phyloP scores from a whole-genome alignment of 1,140 invertebrate genomes.

The Zaprionus davidi region DNA sequence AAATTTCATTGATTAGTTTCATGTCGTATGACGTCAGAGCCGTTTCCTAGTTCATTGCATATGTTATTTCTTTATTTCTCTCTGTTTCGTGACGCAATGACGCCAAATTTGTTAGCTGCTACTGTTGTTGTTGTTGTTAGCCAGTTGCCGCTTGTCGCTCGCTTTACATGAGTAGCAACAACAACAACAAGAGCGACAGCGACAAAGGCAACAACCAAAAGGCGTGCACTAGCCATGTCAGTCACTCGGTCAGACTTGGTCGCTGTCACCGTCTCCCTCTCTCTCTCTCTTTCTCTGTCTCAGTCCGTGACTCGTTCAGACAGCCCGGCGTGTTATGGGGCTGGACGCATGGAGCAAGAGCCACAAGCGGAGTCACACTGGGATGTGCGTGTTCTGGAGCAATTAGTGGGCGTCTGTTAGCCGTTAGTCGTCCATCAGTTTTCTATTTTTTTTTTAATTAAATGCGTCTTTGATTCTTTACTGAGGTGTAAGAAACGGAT shows the following conservation, averaged over 20 bases:
- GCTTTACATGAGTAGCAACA: constrained; percentile 1
- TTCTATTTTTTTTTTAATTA: constrained; percentile 2
- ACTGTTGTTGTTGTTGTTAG: constrained; percentile 9
- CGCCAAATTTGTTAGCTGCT: constrained; percentile 1
- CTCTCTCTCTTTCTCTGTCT: not conserved
- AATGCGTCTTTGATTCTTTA: not conserved
- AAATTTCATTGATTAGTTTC: constrained; percentile 6
- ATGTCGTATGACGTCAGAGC: constrained; percentile 10
- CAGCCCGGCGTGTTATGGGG: constrained; percentile 41
- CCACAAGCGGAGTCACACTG: constrained; percentile 5
- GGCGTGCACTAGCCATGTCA: constrained; percentile 36
- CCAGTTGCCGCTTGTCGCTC: constrained; percentile 1
- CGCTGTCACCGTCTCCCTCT: not conserved
- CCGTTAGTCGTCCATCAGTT: not conserved
- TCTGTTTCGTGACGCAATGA: constrained; percentile 4
- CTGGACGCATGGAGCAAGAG: not conserved
- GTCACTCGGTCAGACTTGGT: constrained; percentile 19
- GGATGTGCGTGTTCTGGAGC: constrained; percentile 34
- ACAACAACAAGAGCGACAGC: constrained; percentile 1
- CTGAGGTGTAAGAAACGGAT: constrained; percentile 1
- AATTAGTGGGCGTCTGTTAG: constrained; percentile 36
- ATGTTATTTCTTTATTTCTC: not conserved
- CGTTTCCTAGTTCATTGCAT: not conserved
- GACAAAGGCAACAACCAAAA: constrained; percentile 12
- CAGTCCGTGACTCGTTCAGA: constrained; percentile 33